A percentile compares a stretch with the other conserved stretches of the same genome.
phyloP scores from a whole-genome alignment of 2,888 invertebrate species.

The Limnephilus marmoratus region DNA sequence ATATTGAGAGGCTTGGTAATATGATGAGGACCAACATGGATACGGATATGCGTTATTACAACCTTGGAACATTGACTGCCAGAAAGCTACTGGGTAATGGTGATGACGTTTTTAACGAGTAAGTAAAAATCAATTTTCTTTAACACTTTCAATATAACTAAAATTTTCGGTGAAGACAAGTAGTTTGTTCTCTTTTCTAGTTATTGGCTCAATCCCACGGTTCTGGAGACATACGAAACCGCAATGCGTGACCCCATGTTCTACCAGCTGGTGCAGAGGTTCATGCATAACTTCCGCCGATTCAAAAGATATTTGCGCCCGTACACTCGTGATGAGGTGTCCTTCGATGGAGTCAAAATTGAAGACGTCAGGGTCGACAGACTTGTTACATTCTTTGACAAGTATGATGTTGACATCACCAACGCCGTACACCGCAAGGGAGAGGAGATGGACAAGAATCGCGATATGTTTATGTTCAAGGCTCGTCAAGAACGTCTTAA shows the following conservation, averaged over 20 bases:
- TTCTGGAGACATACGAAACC: conserved; percentile 81
- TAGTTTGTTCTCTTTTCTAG: conserved; percentile 67
- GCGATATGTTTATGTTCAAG: conserved; percentile 75
- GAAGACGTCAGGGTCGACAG: conserved; percentile 81
- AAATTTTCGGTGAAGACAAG: no score
- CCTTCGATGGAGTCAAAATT: conserved; percentile 81
- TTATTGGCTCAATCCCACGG: conserved; percentile 77
- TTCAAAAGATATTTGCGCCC: conserved; percentile 80
- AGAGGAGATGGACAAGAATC: conserved; percentile 74
- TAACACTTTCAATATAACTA: no score
- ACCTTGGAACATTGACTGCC: conserved; percentile 77
- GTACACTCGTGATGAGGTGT: conserved; percentile 81
- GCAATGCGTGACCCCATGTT: conserved; percentile 85
- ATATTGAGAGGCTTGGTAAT: conserved; percentile 80
- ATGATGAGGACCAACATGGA: conserved; percentile 82
- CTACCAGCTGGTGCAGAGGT: conserved; percentile 82
- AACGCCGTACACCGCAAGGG: conserved; percentile 77
- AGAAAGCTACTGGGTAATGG: conserved; percentile 79
- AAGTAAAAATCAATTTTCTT: background rate
- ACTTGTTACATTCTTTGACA: conserved; percentile 83
- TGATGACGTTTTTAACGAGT: conserved; percentile 67
- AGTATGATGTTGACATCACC: conserved; percentile 81
- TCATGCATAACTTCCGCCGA: conserved; percentile 77
- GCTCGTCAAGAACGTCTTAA: conserved; percentile 81
- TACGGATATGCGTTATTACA: conserved; percentile 79